phyloP scores from a whole-genome alignment of 1,140 invertebrate species.

The Aricia agestis region DNA sequence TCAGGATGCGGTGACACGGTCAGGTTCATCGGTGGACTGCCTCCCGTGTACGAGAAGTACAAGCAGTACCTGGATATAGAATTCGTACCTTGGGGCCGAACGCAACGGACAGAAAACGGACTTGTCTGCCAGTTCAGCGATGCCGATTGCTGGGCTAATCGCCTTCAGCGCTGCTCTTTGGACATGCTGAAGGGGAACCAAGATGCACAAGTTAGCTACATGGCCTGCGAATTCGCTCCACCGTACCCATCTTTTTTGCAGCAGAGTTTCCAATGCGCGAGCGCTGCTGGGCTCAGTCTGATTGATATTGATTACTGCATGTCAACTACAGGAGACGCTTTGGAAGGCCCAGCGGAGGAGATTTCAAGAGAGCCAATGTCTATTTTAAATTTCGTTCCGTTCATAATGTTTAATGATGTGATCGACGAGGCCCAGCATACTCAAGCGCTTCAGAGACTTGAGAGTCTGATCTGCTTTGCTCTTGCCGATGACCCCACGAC shows the following conservation, averaged over 20 bases:
- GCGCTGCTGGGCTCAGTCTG: slow-evolving; percentile 37
- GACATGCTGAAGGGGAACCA: slow-evolving; percentile 44
- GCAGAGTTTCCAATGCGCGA: slow-evolving; percentile 47
- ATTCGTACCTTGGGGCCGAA: slow-evolving; percentile 64
- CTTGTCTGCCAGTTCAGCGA: slow-evolving; percentile 49
- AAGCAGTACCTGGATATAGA: slow-evolving; percentile 50
- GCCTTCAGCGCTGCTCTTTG: slow-evolving; percentile 58
- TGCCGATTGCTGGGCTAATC: slow-evolving; percentile 59
- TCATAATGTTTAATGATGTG: slow-evolving; percentile 49
- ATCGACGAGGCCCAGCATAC: slow-evolving; percentile 32
- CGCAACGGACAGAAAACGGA: slow-evolving; percentile 35
- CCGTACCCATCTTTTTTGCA: slow-evolving; percentile 37
- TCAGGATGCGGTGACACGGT: slow-evolving; percentile 46
- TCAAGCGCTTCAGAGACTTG: slow-evolving; percentile 32
- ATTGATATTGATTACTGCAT: slow-evolving; percentile 50
- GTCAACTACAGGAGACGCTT: slow-evolving; percentile 33
- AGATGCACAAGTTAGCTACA: slow-evolving; percentile 50
- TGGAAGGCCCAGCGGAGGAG: slow-evolving; percentile 39
- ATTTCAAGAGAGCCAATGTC: slow-evolving; percentile 36
- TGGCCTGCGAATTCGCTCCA: slow-evolving; percentile 55
- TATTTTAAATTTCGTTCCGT: slow-evolving; percentile 53
- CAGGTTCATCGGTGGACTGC: slow-evolving; percentile 42
- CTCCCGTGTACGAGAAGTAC: slow-evolving; percentile 44
- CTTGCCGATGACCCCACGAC: slow-evolving; percentile 43
- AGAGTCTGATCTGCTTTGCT: slow-evolving; percentile 47